Percentiles rank a stretch among this genome's conserved stretches.
Evolutionary conservation across 2,113 vertebrate species (phyloP).

Genomic region (Bos javanicus): DNA sequence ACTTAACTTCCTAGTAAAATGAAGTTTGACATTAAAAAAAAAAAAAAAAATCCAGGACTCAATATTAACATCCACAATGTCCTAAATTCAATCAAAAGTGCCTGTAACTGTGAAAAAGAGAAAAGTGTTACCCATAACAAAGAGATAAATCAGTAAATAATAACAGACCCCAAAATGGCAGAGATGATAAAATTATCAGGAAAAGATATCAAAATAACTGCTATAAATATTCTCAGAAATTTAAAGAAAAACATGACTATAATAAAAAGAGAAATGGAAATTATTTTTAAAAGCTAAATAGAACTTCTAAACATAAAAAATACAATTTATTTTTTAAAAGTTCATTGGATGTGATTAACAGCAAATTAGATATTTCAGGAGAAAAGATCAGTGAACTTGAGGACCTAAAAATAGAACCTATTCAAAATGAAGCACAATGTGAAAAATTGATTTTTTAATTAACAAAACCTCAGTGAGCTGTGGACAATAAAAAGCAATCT

Average conservation of each 20-base stretch:
- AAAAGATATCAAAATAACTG: neutral
- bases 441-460: neutral
- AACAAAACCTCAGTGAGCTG: neutral
- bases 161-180: neutral
- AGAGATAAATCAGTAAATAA: neutral
- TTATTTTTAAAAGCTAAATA: neutral
- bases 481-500: neutral
- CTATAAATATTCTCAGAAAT: neutral
- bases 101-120: neutral
- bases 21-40: no score
- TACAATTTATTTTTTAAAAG: neutral
- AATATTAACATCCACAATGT: neutral
- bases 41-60: neutral
- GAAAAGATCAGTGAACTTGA: neutral
- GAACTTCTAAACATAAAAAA: neutral
- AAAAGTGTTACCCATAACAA: neutral
- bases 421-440: neutral
- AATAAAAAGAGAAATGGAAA: neutral
- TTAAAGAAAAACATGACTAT: neutral
- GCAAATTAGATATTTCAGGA: neutral
- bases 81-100: neutral
- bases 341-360: neutral
- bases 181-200: neutral
- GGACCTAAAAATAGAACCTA: neutral
- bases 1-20: no score